A percentile compares a stretch with the other conserved stretches of the same genome.
Evolutionary conservation across 2,888 invertebrate species (phyloP).

Genomic region (Colostygia pectinataria): DNA sequence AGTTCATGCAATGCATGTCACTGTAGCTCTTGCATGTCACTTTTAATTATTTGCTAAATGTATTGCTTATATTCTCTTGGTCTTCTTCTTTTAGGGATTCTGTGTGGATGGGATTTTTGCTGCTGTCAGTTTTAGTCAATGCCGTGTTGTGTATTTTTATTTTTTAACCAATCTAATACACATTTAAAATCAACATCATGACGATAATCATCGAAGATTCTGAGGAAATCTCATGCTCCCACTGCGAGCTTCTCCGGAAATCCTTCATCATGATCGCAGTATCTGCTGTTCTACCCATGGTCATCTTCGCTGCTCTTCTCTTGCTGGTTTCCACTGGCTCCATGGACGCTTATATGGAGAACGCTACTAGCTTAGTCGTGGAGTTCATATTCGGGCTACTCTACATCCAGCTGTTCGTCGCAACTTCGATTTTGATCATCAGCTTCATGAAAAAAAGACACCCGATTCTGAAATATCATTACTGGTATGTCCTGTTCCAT

Average conservation of each 20-base stretch:
- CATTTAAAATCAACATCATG: conserved; percentile 34
- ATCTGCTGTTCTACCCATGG: conserved; percentile 63
- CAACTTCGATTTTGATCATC: conserved; percentile 52
- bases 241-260: conserved; percentile 51
- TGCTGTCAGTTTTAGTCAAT: too few species aligned
- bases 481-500: conserved; percentile 60
- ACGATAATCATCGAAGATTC: conserved; percentile 51
- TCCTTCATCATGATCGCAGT: conserved; percentile 53
- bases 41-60: too few species aligned
- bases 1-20: too few species aligned
- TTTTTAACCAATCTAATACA: too few species aligned
- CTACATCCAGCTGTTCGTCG: conserved; percentile 60
- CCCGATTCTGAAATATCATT: conserved; percentile 50
- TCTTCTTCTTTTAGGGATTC: too few species aligned
- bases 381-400: conserved; percentile 58
- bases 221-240: conserved; percentile 50
- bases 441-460: conserved; percentile 49
- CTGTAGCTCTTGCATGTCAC: too few species aligned
- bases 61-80: too few species aligned
- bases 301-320: conserved; percentile 54
- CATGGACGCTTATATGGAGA: conserved; percentile 37
- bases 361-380: conserved; percentile 43
- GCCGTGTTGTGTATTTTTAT: too few species aligned
- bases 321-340: conserved; percentile 42
- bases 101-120: too few species aligned